A percentile compares a stretch with the other conserved stretches of the same genome.
phyloP scores from a whole-genome alignment of 2,888 invertebrate species.

The Schizotus pectinicornis region DNA sequence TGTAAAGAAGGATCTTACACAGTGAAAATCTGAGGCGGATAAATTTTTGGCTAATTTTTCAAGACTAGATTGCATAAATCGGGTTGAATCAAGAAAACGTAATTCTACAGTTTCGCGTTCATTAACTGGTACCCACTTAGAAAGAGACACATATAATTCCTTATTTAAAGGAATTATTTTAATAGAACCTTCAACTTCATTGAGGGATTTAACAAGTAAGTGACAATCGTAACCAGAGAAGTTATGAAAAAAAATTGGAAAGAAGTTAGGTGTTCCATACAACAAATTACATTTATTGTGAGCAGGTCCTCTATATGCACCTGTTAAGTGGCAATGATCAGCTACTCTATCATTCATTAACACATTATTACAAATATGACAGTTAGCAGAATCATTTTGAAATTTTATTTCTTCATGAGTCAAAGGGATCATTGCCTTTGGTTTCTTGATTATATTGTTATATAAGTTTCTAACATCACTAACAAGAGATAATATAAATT shows the following conservation, averaged over 20 bases:
- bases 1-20: constrained; percentile 3
- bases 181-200: not conserved
- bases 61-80: constrained; percentile 13
- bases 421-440: constrained; percentile 2
- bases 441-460: not conserved
- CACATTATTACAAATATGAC: constrained; percentile 13
- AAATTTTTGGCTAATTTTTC: constrained; percentile 12
- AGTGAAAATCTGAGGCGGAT: not conserved
- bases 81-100: constrained; percentile 17
- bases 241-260: constrained; percentile 22
- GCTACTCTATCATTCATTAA: not conserved
- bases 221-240: constrained; percentile 16
- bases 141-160: constrained; percentile 15
- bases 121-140: constrained; percentile 7
- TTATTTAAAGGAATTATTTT: constrained; percentile 16
- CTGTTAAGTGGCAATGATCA: constrained; percentile 15
- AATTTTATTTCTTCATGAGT: constrained; percentile 2
- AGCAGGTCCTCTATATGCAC: constrained; percentile 12
- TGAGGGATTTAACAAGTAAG: constrained; percentile 14
- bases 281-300: constrained; percentile 9
- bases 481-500: constrained; percentile 19
- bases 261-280: not conserved
- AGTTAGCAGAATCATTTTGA: not conserved
- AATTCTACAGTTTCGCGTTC: constrained; percentile 1
- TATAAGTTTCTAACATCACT: not conserved